These are phyloP conservation scores for Drosophila atripex DNA, from an alignment of 2,888 invertebrate genomes.

Conservation along the genomic window DNA sequence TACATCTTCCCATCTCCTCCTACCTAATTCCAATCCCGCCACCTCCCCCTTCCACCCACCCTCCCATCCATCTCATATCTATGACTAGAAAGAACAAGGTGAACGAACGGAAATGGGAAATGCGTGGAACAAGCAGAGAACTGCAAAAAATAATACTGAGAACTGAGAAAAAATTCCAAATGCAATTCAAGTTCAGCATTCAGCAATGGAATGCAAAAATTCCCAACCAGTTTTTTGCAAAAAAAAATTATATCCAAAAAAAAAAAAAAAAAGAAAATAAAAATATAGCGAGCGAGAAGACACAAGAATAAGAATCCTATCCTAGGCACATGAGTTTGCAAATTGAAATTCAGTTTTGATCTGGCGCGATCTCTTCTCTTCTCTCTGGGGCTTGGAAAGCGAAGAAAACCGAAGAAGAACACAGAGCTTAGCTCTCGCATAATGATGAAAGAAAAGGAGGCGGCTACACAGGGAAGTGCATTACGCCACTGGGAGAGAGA, in stretches of 20 bases:
- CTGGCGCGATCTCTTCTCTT: conserved; percentile 47
- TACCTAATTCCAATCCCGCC: background rate
- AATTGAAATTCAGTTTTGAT: conserved; percentile 62
- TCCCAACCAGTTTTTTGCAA: conserved; percentile 52
- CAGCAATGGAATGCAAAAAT: conserved; percentile 53
- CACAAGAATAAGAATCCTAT: conserved; percentile 15
- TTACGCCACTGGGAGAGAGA: conserved; percentile 8
- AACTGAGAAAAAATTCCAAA: conserved; percentile 44
- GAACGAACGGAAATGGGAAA: conserved; percentile 50
- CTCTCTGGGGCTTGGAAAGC: conserved; percentile 31
- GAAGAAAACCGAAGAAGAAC: conserved; percentile 49
- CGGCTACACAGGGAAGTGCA: conserved; percentile 23
- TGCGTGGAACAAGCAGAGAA: conserved; percentile 38
- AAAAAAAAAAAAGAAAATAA: conserved; percentile 49
- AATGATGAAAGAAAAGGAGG: conserved; percentile 21
- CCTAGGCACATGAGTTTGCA: conserved; percentile 53
- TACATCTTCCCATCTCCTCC: background rate
- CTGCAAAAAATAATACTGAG: conserved; percentile 19
- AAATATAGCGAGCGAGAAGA: conserved; percentile 4
- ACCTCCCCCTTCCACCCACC: background rate
- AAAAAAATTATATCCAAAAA: conserved; percentile 44
- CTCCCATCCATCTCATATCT: conserved; percentile 7
- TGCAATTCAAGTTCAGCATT: conserved; percentile 49
- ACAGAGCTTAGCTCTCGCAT: conserved; percentile 26
- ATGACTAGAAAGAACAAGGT: conserved; percentile 34